Conservation (phyloP, 2,888 invertebrate species). For the Cenopis cana region DNA sequence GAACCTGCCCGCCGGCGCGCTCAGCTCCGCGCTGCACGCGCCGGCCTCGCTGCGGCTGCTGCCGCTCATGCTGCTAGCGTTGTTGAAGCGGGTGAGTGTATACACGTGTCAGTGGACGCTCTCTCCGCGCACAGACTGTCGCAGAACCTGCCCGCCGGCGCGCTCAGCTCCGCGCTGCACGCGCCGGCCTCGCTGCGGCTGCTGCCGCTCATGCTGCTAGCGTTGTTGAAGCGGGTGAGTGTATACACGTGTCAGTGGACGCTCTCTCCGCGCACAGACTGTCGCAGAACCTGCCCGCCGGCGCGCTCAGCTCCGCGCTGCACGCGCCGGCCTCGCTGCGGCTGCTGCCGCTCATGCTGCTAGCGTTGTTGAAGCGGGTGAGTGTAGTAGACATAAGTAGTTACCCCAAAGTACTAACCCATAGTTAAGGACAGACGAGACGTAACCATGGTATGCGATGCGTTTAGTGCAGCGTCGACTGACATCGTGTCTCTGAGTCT, state of each 20-base stretch:
- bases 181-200: too few relatives aligned
- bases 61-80: conserved; percentile 94
- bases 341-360: too few relatives aligned
- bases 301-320: conserved; percentile 46
- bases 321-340: too few relatives aligned
- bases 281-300: conserved; percentile 86
- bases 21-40: conserved; percentile 86
- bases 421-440: too few relatives aligned
- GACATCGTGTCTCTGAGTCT: too few relatives aligned
- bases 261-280: too few relatives aligned
- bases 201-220: too few relatives aligned
- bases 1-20: conserved; percentile 85
- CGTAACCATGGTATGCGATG: too few relatives aligned
- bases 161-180: too few relatives aligned
- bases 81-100: conserved; percentile 92
- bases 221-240: conserved; percentile 80
- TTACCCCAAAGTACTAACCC: too few relatives aligned
- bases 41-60: conserved; percentile 92
- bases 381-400: conserved; percentile 62
- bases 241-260: neutral
- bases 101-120: too few relatives aligned
- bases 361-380: conserved; percentile 71
- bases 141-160: conserved; percentile 86
- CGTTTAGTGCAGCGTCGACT: too few relatives aligned
- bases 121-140: conserved; percentile 44